Conservation (phyloP, 2,797 vertebrate genomes). For the Smutsia gigantea region DNA sequence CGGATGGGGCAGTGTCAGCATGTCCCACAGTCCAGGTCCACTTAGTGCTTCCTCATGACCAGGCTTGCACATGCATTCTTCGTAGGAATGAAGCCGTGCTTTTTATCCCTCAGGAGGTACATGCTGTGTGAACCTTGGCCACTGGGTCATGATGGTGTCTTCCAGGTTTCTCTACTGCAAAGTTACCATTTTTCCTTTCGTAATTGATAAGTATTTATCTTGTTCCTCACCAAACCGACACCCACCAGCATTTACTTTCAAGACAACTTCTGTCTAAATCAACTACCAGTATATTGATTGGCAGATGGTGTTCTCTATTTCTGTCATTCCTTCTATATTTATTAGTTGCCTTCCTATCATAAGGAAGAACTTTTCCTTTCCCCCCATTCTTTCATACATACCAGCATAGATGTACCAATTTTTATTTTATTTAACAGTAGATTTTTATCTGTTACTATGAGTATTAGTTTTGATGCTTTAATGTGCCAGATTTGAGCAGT, state of each 20-base stretch:
- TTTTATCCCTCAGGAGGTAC: not conserved
- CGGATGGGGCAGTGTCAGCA: not conserved
- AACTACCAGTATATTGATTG: not conserved
- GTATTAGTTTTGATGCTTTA: slow-evolving; percentile 4
- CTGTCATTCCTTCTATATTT: not conserved
- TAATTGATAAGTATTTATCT: not conserved
- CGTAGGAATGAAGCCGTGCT: not conserved
- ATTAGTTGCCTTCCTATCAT: not conserved
- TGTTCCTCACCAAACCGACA: not conserved
- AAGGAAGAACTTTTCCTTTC: not conserved
- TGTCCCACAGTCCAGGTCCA: not conserved
- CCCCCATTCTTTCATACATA: not conserved
- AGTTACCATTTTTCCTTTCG: not conserved
- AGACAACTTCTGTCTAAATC: not conserved
- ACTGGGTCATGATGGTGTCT: not conserved
- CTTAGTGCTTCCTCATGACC: not conserved
- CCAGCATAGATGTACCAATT: not conserved
- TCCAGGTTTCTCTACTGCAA: not conserved
- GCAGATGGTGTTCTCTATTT: not conserved
- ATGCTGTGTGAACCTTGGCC: not conserved
- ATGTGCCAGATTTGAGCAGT: not conserved
- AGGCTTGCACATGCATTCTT: not conserved
- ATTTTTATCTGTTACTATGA: not conserved
- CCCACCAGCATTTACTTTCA: not conserved
- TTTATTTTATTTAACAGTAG: not conserved